Base-by-base conservation (phyloP, 53 echinoderm and acorn worm genomes). In the Holothuria scabra region DNA sequence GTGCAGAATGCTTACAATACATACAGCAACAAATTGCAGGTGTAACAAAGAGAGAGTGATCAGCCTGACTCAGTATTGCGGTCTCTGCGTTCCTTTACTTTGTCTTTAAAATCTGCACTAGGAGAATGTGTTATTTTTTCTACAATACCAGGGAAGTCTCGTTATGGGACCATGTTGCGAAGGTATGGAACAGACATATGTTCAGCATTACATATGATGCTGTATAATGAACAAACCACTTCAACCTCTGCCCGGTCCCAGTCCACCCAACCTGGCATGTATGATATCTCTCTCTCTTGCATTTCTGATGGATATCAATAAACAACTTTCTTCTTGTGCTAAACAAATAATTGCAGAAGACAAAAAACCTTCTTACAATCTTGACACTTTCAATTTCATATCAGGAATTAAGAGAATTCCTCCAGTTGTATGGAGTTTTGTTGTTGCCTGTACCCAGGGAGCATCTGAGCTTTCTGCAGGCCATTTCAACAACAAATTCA, bases 351-450 rank as follows among this genome's bases (percentile, higher is more conserved):
- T 8, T 48, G 14, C 48, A 48, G 48, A 52, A 16, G 76, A 76
- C 56, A 76, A 41, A 24, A 9, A 8, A 52, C 48, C 52, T 25
- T 76, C 76, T 12, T 76, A 76, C 56, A 55, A n/a, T 26, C 44
- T 76, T 37, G 76, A 76, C 21, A 76, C 76, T 25, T 76, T 76
- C 52, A 55, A 76, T 76, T 76, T 76, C 25, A 6, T 52, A 25
- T 10, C 76, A 55, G 76, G 52, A 55, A 76, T 76, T 29, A 76
- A 76, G 44, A 52, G 76, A 28, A 76, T 76, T 26, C 56, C 76
- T 56, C 44, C 76, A 21, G 24, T 55, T 24, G 76, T 76, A 23
- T 76, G 76, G 76, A 76, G 52, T 76, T 76, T 76, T 76, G 76
- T 76, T 55, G 76, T 76, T 38, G 76, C 76, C 5, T 76, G 76